Base-by-base conservation (phyloP, 2,113 vertebrate species). In the Urocynchramus pylzowi region DNA sequence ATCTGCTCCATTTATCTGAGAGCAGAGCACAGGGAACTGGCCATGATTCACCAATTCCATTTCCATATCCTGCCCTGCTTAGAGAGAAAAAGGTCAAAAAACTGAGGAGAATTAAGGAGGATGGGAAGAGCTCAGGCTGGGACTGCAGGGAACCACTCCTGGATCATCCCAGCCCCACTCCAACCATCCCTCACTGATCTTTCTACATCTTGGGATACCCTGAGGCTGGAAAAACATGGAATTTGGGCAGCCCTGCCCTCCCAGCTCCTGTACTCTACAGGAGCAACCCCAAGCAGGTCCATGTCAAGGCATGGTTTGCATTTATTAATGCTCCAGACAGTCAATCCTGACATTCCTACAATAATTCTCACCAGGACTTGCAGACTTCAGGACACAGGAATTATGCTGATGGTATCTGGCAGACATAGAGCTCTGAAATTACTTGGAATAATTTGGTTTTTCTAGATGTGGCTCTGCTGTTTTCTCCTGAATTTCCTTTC, bases 371-470 rank as follows among this genome's bases (percentile, higher is more conserved):
- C 33, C 70, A 83, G 47, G 16, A 54, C 47, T 78, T 47, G 2
- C 8, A 71, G 79, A 20, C n/a, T 85, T 45, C 0, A 68, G 79
- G 57, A 83, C 53, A 80, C 3, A 0, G 82, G 74, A 59, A 54
- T 77, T 28, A 37, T 19, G 41, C 80, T 84, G 59, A 61, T 42
- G 83, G 76, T 24, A 13, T 52, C 77, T 96, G 95, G 89, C 89
- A 93, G 57, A 30, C 75, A 39, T 0, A 12, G 9, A 30, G 64
- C 56, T 69, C 64, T 23, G 22, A 20, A 94, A 65, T 80, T 8
- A 45, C 60, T 89, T 84, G 84, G 83, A 84, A 69, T 77, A 35
- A 30, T 84, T 87, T 53, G 90, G 78, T 9, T 75, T 94, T 81
- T 59, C 10, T 33, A 65, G 28, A 67, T 54, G 71, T 81, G 84